A percentile compares a stretch with the other conserved stretches of the same genome.
Conservation (phyloP, 2,888 invertebrate genomes). For the Drosophila bunnanda region DNA sequence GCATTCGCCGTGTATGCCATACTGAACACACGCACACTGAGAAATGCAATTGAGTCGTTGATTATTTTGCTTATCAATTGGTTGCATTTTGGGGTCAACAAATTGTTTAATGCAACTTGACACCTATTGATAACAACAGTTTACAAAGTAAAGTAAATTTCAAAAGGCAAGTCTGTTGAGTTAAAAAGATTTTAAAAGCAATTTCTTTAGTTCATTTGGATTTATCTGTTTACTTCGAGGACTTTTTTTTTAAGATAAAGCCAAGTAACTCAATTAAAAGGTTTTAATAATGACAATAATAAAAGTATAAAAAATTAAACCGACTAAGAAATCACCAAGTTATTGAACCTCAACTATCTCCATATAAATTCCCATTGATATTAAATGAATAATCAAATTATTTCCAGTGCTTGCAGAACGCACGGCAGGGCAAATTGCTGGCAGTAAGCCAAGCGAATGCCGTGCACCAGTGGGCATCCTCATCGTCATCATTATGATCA, state of each 20-base stretch:
- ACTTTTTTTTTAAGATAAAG: background rate
- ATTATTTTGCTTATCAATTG: slow-evolving; percentile 5
- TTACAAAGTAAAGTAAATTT: background rate
- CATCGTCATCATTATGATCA: slow-evolving; percentile 28
- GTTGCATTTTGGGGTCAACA: background rate
- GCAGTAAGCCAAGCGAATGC: slow-evolving; percentile 68
- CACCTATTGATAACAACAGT: background rate
- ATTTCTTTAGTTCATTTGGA: too few relatives aligned
- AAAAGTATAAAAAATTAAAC: background rate
- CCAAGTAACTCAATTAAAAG: background rate
- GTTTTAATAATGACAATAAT: background rate
- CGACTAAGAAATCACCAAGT: rapidly evolving
- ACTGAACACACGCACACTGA: slow-evolving; percentile 18
- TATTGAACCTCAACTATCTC: background rate
- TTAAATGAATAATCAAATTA: background rate
- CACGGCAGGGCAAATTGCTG: slow-evolving; percentile 70
- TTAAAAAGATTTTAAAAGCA: too few relatives aligned
- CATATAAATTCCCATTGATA: too few relatives aligned
- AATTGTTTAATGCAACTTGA: background rate
- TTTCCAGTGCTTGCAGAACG: slow-evolving; percentile 29
- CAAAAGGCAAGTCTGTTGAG: too few relatives aligned
- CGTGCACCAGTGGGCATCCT: slow-evolving; percentile 51
- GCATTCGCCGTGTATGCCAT: slow-evolving; percentile 64
- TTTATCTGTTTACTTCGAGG: background rate
- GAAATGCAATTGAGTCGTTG: background rate